Conservation (phyloP, 2,888 invertebrate species). For the Brachylomia viminalis region DNA sequence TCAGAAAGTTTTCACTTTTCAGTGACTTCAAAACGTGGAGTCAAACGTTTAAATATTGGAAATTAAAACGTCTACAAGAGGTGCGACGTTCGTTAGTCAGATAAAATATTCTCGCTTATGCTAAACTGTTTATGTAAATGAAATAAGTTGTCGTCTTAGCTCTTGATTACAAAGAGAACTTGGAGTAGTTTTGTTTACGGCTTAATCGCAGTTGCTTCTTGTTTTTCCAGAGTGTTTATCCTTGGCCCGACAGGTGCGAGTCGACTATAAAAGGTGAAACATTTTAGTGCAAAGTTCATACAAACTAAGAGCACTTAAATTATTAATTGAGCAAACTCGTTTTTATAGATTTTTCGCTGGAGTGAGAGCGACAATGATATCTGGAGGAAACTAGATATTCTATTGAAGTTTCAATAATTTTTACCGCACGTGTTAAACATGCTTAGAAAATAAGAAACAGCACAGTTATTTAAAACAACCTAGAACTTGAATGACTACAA, state of each 20-base stretch:
- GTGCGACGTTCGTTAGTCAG: conserved; percentile 73
- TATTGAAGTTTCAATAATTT: neutral
- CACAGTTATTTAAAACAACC: too few relatives aligned
- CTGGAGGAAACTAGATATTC: neutral
- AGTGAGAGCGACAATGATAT: conserved; percentile 20
- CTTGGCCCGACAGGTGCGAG: conserved; percentile 74
- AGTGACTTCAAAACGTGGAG: conserved; percentile 50
- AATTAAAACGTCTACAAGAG: conserved; percentile 71
- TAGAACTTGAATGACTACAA: too few relatives aligned
- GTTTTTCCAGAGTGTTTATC: conserved; percentile 75
- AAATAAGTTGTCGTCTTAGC: conserved; percentile 85
- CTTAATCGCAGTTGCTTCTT: conserved; percentile 82
- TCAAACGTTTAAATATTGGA: conserved; percentile 64
- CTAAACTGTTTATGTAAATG: conserved; percentile 86
- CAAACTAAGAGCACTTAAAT: conserved; percentile 55
- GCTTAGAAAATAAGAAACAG: neutral
- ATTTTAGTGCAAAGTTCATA: conserved; percentile 66
- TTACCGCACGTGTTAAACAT: neutral
- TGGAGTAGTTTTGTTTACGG: conserved; percentile 83
- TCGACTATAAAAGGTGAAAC: conserved; percentile 68
- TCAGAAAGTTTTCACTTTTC: conserved; percentile 58
- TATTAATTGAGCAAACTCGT: conserved; percentile 43
- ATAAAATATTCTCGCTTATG: conserved; percentile 80
- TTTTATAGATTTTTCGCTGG: conserved; percentile 17
- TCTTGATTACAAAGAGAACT: conserved; percentile 86